phyloP scores from a whole-genome alignment of 2,888 invertebrate genomes.

The Allygus modestus region DNA sequence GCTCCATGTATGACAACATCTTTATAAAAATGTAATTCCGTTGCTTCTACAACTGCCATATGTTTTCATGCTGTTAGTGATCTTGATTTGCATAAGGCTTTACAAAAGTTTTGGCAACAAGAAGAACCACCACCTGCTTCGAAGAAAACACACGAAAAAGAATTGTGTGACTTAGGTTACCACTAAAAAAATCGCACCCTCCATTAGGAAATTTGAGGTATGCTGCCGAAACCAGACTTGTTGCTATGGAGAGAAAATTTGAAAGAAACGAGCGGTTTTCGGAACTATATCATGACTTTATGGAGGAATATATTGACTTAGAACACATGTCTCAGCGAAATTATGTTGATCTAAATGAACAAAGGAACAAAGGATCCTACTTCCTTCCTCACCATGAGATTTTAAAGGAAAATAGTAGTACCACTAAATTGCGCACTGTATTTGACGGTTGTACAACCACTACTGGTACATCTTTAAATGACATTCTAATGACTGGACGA shows the following conservation, averaged over 20 bases:
- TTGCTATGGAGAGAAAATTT: not conserved
- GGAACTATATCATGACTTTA: not conserved
- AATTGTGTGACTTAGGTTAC: not conserved
- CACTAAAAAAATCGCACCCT: not conserved
- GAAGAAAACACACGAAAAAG: not conserved
- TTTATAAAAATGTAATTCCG: not conserved
- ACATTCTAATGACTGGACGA: not conserved
- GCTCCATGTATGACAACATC: not conserved
- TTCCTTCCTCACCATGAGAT: conserved; percentile 23
- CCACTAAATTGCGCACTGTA: not conserved
- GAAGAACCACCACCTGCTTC: not conserved
- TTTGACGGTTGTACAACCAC: not conserved
- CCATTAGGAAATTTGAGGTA: not conserved
- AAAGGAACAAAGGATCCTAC: not conserved
- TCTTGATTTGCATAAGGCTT: not conserved
- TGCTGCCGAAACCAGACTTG: not conserved
- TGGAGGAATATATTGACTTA: not conserved
- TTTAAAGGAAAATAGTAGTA: not conserved
- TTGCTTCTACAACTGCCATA: not conserved
- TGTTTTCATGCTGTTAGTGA: not conserved
- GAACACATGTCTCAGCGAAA: not conserved
- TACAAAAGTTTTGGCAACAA: not conserved
- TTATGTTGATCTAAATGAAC: not conserved
- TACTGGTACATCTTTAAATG: not conserved
- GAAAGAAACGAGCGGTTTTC: not conserved